Evolutionary conservation across 1,140 invertebrate genomes (phyloP), one percentile per base, ranked within the genome.

Genomic region (Periplaneta americana): DNA sequence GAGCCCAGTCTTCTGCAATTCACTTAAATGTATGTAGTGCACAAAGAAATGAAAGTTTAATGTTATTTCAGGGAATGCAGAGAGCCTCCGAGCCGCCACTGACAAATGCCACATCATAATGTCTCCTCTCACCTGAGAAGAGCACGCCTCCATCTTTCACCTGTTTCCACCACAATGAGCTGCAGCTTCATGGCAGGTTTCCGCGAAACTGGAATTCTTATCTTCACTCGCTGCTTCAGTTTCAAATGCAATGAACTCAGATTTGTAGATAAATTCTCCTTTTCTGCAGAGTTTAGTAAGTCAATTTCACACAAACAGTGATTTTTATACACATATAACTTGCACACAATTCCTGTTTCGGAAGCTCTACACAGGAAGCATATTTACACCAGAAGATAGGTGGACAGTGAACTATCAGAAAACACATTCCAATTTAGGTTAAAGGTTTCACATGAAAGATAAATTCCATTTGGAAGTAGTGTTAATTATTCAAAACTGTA

Each of bases 161-260:
- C 88, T 80, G 88, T 89, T 84, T 89, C 88, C 32, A 89, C 87
- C 34, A 89, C 88, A 75, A 89, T 86, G 78, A 89, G 85, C 82
- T 89, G 88, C 28, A 89, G 85, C 85, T 87, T 78, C 82, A 83
- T 83, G 34, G 74, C 82, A 34, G n/a, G n/a, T 39, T 66, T 22
- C 10, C 18, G 78, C 78, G 17, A 48, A 15, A 66, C 48, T 9
- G 13, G 28, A n/a, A 2, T 66, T 8, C 22, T n/a, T 66, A n/a
- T 66, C 22, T 28, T 28, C 48, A 66, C 22, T 66, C 22, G 22
- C 10, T 28, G 28, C n/a, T n/a, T n/a, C 48, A 66, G 48, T 66
- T 66, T 28, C n/a, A n/a, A n/a, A n/a, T n/a, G 48, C 48, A 66
- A 66, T 28, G n/a, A 66, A 66, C 15, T 48, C 1, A 13, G n/a